Base-by-base conservation (phyloP, 2,888 invertebrate species). In the Dione juno region DNA sequence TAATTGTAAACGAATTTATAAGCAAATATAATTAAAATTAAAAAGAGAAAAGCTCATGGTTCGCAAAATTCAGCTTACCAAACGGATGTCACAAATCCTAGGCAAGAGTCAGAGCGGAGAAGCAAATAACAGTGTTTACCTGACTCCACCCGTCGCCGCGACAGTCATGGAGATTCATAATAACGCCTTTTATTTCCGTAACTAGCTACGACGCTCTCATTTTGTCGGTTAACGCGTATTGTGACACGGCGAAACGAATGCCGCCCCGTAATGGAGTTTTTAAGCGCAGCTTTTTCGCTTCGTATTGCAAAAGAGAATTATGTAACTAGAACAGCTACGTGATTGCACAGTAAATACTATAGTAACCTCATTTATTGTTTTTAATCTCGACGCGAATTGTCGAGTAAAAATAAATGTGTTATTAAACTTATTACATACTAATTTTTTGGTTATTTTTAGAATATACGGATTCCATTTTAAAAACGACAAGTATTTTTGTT, bases 211-310 rank as follows among this genome's bases (percentile, higher is more conserved):
- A 87, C 84, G 86, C 86, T 88, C 88, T 88, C 85, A 87, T 90
- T 91, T 89, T 85, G 87, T 87, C 84, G 87, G 87, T 88, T 89
- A 90, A 87, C 86, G 86, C 86, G 86, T 85, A 91, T 90, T 91
- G 88, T 90, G 87, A 84, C 87, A 86, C 84, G 78, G 83, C 81
- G 78, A 86, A 89, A 88, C 84, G 86, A 89, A 90, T 86, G 85
- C 87, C 83, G 82, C 84, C 81, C 83, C 80, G 84, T 89, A 88
- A 89, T 89, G 84, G 86, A 88, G 87, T 89, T 90, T 90, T 89
- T 86, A 84, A 88, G 82, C 84, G 84, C 83, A 83, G 85, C 83
- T 86, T 88, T 89, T 89, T 88, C 83, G 82, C 83, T 83, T 79
- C 76, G 75, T 78, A 75, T 80, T 81, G 81, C 82, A 83, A 86